Conservation (phyloP, 2,113 vertebrate species). For the Pseudorhombus dupliciocellatus region DNA sequence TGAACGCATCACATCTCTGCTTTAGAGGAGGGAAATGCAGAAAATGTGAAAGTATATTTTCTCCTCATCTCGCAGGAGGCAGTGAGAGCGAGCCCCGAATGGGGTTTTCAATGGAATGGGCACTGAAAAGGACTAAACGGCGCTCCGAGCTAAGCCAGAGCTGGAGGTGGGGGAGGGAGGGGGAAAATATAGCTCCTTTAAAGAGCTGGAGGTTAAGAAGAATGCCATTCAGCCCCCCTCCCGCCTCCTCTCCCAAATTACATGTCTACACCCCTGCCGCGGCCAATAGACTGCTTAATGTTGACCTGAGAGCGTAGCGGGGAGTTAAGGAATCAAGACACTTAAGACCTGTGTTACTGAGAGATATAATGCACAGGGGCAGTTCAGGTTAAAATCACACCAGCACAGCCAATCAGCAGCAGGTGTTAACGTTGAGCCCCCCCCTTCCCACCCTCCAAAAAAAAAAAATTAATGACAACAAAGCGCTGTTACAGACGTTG, state of each 20-base stretch:
- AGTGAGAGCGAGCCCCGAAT: slow-evolving; percentile 68
- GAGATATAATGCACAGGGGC: slow-evolving; percentile 38
- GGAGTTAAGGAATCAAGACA: slow-evolving; percentile 67
- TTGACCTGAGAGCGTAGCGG: slow-evolving; percentile 67
- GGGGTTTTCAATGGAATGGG: slow-evolving; percentile 81
- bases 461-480: no score
- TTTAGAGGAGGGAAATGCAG: slow-evolving; percentile 1
- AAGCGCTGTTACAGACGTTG: no score
- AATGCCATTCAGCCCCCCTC: slow-evolving; percentile 72
- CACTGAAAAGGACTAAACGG: slow-evolving; percentile 82
- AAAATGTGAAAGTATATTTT: slow-evolving; percentile 36
- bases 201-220: slow-evolving; percentile 79
- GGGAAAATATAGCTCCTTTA: slow-evolving; percentile 81
- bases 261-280: slow-evolving; percentile 77
- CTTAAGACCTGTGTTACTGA: slow-evolving; percentile 44
- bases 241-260: slow-evolving; percentile 73
- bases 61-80: slow-evolving; percentile 53
- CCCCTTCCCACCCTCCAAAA: accelerated
- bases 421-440: no score
- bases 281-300: slow-evolving; percentile 70
- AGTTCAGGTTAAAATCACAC: slow-evolving; percentile 34
- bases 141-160: slow-evolving; percentile 75
- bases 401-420: slow-evolving; percentile 8
- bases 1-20: not conserved
- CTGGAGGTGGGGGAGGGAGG: slow-evolving; percentile 71